Evolutionary conservation across 2,113 vertebrate genomes (phyloP), one percentile per base, ranked within the genome.

Genomic region (Myiagra hebetior): DNA sequence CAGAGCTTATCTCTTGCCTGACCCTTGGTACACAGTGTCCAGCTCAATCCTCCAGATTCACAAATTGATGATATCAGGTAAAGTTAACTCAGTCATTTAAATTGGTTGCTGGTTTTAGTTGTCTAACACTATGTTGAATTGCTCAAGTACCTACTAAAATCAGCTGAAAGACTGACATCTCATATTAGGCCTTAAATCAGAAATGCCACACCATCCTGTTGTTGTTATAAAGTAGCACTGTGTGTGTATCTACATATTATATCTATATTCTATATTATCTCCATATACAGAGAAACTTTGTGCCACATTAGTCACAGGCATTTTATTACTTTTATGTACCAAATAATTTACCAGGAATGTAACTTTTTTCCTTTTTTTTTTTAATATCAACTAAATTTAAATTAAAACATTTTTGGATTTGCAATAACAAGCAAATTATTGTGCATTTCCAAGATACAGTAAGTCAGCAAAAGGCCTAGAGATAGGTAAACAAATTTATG

Each of bases 61-160:
- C 0, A 0, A 57, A 8, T 4, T 15, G 6, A 62, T 15, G 8
- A 20, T 3, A 49, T 0, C 1, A 89, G 27, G 46, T 39, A 35
- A 44, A 73, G 27, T 49, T 74, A 49, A 42, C 24, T 55, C 3
- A 16, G 20, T 4, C 10, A 49, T 41, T 88, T 57, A n/a, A 91
- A 53, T 3, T 14, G 13, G 5, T 37, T 47, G 27, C 8, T 10
- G 8, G 11, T 41, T 13, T 47, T 39, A 57, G 30, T 1, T 65
- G 53, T 12, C 4, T 42, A 85, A 47, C 23, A 15, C 9, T 37
- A 26, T 5, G 5, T 2, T 10, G 27, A 84, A n/a, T 46, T 80
- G 13, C 11, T 77, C 12, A 3, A 56, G 35, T 5, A 64, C n/a
- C 22, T 80, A 9, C 53, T 16, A n/a, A 76, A 69, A 19, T 35